Conservation (phyloP, 2,888 invertebrate species). For the Drosophila yooni region DNA sequence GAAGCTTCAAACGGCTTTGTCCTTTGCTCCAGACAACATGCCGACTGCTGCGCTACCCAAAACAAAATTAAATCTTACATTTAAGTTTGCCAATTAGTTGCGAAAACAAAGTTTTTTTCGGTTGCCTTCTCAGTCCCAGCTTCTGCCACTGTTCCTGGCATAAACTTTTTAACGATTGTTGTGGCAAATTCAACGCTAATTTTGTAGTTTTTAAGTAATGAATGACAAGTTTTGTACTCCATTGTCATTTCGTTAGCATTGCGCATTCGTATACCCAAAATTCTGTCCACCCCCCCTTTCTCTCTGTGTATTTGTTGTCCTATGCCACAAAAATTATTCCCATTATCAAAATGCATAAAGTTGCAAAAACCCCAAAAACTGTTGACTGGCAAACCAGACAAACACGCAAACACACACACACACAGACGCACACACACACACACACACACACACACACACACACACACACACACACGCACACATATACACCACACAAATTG, state of each 20-base stretch:
- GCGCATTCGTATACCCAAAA: conserved; percentile 18
- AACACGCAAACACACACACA: conserved; percentile 19
- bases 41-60: conserved; percentile 42
- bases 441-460: conserved; percentile 29
- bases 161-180: conserved; percentile 75
- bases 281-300: background rate
- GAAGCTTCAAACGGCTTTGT: conserved; percentile 74
- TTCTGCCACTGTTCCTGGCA: background rate
- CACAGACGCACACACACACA: conserved; percentile 12
- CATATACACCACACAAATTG: conserved; percentile 19
- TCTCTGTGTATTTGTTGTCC: conserved; percentile 4
- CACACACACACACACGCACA: conserved; percentile 14
- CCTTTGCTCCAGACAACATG: conserved; percentile 33
- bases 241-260: conserved; percentile 68
- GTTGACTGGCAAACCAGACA: conserved; percentile 68
- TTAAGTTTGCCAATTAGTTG: conserved; percentile 83
- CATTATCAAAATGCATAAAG: conserved; percentile 64
- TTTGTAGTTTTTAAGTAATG: conserved; percentile 80
- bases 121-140: conserved; percentile 10
- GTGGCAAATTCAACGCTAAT: conserved; percentile 72
- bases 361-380: conserved; percentile 55
- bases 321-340: conserved; percentile 63
- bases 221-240: conserved; percentile 74
- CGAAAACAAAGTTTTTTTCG: conserved; percentile 78
- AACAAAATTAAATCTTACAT: conserved; percentile 81